Percentiles rank a stretch among this genome's conserved stretches.
These are phyloP conservation scores for Drosophila kanekoi DNA, from an alignment of 2,888 invertebrate genomes.

Conservation along the genomic window DNA sequence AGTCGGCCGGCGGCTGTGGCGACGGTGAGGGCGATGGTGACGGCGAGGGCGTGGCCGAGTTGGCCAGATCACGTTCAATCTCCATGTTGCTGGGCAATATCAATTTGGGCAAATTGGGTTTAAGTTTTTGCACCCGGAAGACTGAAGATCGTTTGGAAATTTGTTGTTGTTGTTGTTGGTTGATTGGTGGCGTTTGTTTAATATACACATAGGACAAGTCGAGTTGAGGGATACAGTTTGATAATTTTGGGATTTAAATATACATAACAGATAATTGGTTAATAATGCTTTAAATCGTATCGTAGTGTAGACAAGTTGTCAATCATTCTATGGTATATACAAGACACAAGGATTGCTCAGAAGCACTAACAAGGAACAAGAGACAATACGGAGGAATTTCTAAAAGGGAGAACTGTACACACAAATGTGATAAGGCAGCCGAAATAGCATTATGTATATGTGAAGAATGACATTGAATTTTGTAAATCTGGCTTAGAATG, in stretches of 20 bases:
- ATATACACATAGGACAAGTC: slow-evolving; percentile 68
- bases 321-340: slow-evolving; percentile 70
- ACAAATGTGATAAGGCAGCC: slow-evolving; percentile 16
- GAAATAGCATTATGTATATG: slow-evolving; percentile 42
- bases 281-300: slow-evolving; percentile 53
- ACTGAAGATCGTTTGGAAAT: slow-evolving; percentile 68
- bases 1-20: slow-evolving; percentile 80
- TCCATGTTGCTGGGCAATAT: slow-evolving; percentile 84
- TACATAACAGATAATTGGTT: slow-evolving; percentile 73
- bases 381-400: slow-evolving; percentile 39
- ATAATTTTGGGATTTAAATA: slow-evolving; percentile 46
- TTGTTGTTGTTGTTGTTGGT: slow-evolving; percentile 49
- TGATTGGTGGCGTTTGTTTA: slow-evolving; percentile 56
- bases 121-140: slow-evolving; percentile 85
- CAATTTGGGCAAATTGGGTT: slow-evolving; percentile 84
- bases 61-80: slow-evolving; percentile 65
- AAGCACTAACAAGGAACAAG: slow-evolving; percentile 35
- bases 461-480: slow-evolving; percentile 65
- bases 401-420: slow-evolving; percentile 29
- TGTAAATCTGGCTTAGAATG: slow-evolving; percentile 43
- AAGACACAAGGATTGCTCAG: slow-evolving; percentile 34
- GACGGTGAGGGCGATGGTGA: slow-evolving; percentile 84
- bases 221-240: slow-evolving; percentile 43
- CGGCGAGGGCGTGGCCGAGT: slow-evolving; percentile 64
- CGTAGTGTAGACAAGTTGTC: slow-evolving; percentile 38